These are phyloP conservation scores for Crossaster papposus DNA, from an alignment of 53 echinoderm and acorn worm species.

Conservation along the genomic window DNA sequence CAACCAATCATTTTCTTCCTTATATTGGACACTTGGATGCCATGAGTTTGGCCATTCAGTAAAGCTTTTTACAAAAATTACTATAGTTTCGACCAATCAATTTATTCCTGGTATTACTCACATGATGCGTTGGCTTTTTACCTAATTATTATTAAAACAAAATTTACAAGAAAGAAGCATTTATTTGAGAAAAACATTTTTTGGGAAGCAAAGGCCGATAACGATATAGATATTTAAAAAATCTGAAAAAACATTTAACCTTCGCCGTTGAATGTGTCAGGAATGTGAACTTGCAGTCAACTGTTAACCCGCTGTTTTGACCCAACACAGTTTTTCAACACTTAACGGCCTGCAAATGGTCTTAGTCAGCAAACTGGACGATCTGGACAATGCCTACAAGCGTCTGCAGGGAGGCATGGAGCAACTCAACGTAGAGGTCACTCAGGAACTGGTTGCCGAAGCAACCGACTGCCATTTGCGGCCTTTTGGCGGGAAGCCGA, in stretches of 20 bases:
- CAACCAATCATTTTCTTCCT: background rate
- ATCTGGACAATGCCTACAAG: slow-evolving; percentile 51
- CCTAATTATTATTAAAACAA: too few species aligned
- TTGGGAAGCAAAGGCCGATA: too few species aligned
- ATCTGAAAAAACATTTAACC: too few species aligned
- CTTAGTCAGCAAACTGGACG: slow-evolving; percentile 70
- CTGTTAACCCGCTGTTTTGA: too few species aligned
- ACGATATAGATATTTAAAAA: too few species aligned
- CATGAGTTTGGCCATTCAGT: slow-evolving; percentile 64
- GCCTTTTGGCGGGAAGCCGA: slow-evolving; percentile 82
- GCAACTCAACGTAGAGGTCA: slow-evolving; percentile 60
- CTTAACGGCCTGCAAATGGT: slow-evolving; percentile 77
- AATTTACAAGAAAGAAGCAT: too few species aligned
- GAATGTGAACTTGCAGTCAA: too few species aligned
- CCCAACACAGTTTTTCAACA: slow-evolving; percentile 26
- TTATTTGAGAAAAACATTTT: too few species aligned
- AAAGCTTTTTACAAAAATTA: slow-evolving; percentile 11
- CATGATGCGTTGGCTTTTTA: background rate
- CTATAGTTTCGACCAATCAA: background rate
- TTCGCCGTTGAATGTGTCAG: too few species aligned
- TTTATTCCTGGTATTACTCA: background rate
- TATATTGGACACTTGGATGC: background rate
- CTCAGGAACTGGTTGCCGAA: slow-evolving; percentile 64
- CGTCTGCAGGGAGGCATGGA: slow-evolving; percentile 31
- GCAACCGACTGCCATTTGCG: slow-evolving; percentile 92